These are phyloP conservation scores for Oscheius sp. DNA, from an alignment of 2,888 invertebrate genomes.

Conservation along the genomic window DNA sequence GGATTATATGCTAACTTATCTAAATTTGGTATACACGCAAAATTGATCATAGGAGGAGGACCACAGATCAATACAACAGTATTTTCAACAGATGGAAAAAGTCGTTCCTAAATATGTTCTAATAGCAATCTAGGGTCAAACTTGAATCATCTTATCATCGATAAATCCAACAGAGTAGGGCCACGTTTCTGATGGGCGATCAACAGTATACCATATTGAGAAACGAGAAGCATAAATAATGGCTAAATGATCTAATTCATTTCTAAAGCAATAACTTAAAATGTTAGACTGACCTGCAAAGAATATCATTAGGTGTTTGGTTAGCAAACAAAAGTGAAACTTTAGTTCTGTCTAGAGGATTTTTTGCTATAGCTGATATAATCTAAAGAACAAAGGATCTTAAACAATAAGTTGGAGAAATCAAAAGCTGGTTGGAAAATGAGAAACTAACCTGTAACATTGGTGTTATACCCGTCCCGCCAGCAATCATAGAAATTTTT, in stretches of 20 bases:
- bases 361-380: slow-evolving; percentile 84
- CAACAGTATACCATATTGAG: slow-evolving; percentile 73
- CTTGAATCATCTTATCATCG: slow-evolving; percentile 85
- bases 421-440: no score
- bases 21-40: slow-evolving; percentile 88
- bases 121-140: background rate
- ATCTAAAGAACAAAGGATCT: slow-evolving; percentile 72
- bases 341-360: slow-evolving; percentile 81
- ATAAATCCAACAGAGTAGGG: slow-evolving; percentile 80
- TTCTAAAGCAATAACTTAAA: slow-evolving; percentile 50
- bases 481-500: slow-evolving; percentile 93
- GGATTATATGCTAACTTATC: slow-evolving; percentile 77
- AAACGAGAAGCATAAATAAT: slow-evolving; percentile 47
- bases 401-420: no score
- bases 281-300: slow-evolving; percentile 71
- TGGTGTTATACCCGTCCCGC: slow-evolving; percentile 89
- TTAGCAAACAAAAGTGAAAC: slow-evolving; percentile 90
- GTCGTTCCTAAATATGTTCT: slow-evolving; percentile 75
- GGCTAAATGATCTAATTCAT: slow-evolving; percentile 75
- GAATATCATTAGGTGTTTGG: slow-evolving; percentile 90
- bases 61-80: slow-evolving; percentile 93
- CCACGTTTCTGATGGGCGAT: slow-evolving; percentile 55
- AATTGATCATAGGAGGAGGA: slow-evolving; percentile 95
- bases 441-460: slow-evolving; percentile 83
- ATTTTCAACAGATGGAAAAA: slow-evolving; percentile 81